phyloP scores from a whole-genome alignment of 2,888 invertebrate genomes.

The Pseudolycoriella hygida region DNA sequence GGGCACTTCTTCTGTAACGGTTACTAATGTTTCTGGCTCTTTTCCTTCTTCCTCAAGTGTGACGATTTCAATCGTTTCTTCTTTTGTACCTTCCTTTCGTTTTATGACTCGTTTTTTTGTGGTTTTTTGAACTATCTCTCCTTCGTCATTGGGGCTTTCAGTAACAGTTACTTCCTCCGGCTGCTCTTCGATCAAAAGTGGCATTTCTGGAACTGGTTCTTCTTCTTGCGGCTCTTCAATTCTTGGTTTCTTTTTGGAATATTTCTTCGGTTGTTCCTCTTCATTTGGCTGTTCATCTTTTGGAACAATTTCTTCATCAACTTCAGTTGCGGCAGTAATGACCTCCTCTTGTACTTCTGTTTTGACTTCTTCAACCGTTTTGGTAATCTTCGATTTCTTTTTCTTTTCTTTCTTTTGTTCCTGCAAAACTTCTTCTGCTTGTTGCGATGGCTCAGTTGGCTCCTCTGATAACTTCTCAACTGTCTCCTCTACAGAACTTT shows the following conservation, averaged over 20 bases:
- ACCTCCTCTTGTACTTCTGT: conserved; percentile 19
- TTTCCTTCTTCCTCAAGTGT: conserved; percentile 23
- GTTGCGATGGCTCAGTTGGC: conserved; percentile 16
- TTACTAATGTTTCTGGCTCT: conserved; percentile 19
- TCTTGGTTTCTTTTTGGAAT: conserved; percentile 20
- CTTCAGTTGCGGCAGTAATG: conserved; percentile 24
- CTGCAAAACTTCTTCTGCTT: conserved; percentile 19
- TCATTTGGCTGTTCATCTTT: not conserved
- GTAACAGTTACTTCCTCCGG: conserved; percentile 17
- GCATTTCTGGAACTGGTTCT: conserved; percentile 9
- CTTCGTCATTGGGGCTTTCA: conserved; percentile 11
- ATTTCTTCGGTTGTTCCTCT: conserved; percentile 21
- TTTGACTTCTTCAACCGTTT: conserved; percentile 12
- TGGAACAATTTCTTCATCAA: conserved; percentile 10
- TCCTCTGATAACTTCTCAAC: conserved; percentile 4
- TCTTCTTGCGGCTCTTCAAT: conserved; percentile 11
- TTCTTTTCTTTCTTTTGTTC: conserved; percentile 18
- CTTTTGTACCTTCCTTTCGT: conserved; percentile 20
- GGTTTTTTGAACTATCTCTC: conserved; percentile 2
- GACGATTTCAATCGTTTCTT: conserved; percentile 25
- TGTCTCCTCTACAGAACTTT: conserved; percentile 16
- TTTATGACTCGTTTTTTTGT: conserved; percentile 24
- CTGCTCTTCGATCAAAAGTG: conserved; percentile 11
- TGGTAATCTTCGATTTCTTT: conserved; percentile 11
- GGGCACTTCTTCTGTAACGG: conserved; percentile 15